phyloP scores from a whole-genome alignment of 2,797 vertebrate species.

The Enteromius viviparus region DNA sequence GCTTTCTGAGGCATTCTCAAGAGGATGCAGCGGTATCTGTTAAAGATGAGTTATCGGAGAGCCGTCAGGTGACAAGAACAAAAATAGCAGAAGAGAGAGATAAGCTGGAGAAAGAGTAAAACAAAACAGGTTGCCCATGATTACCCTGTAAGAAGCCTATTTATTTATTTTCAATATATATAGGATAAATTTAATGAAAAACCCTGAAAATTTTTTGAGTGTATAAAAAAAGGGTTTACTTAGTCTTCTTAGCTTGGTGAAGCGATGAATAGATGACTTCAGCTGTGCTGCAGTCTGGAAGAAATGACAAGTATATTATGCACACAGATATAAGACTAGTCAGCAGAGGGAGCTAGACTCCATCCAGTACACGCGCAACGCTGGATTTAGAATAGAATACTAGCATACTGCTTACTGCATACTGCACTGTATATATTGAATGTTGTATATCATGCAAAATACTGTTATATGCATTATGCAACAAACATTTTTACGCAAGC shows the following conservation, averaged over 20 bases:
- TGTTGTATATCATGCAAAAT: neutral
- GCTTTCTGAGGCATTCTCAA: constrained; percentile 47
- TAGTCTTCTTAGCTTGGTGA: neutral
- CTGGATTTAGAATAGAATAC: neutral
- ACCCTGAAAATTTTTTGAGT: neutral
- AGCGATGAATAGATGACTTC: constrained; percentile 5
- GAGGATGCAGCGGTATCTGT: constrained; percentile 48
- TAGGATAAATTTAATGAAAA: too few species aligned
- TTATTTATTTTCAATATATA: too few species aligned
- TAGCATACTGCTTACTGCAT: neutral
- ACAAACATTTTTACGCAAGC: neutral
- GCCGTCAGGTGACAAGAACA: constrained; percentile 22
- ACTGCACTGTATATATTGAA: neutral
- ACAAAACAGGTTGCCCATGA: neutral
- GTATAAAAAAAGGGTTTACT: too few species aligned
- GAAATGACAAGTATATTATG: constrained; percentile 34
- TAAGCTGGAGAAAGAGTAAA: neutral
- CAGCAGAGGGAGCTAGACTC: constrained; percentile 77
- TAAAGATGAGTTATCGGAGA: constrained; percentile 51
- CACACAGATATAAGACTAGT: constrained; percentile 52
- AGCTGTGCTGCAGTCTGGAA: constrained; percentile 24
- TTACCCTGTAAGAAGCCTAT: neutral
- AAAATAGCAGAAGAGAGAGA: constrained; percentile 18
- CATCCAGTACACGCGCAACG: constrained; percentile 51
- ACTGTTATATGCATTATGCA: constrained; percentile 10